Evolutionary conservation across 53 echinoderm and acorn worm genomes (phyloP).

Genomic region (Holothuria leucospilota): DNA sequence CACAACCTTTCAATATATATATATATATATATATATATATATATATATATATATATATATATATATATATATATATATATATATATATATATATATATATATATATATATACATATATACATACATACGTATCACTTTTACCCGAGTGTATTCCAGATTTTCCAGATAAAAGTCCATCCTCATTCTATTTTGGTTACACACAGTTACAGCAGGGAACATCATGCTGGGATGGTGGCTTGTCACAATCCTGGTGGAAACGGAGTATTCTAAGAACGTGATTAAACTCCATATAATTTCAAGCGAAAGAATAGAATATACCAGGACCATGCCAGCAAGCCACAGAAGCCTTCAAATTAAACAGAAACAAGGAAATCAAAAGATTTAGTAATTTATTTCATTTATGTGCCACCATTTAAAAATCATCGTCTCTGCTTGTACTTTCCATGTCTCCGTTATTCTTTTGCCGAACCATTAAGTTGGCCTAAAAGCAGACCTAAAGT

Average conservation of each 20-base stretch:
- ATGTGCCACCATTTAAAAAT: background rate
- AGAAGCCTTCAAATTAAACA: background rate
- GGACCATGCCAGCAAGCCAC: too few relatives aligned
- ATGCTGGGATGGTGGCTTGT: background rate
- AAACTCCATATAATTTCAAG: background rate
- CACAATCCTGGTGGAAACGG: background rate
- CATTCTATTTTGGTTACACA: slow-evolving; percentile 66
- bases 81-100: too few relatives aligned
- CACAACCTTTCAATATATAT: too few relatives aligned
- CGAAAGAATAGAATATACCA: background rate
- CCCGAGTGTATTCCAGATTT: too few relatives aligned
- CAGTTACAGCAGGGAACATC: slow-evolving; percentile 66
- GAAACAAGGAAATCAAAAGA: background rate
- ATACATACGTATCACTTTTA: too few relatives aligned
- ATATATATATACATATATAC: too few relatives aligned
- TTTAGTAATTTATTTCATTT: background rate
- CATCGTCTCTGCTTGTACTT: background rate
- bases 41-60: too few relatives aligned
- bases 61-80: too few relatives aligned
- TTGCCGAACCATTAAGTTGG: background rate
- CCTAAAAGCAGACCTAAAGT: background rate
- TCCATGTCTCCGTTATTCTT: background rate
- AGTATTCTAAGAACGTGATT: background rate
- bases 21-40: too few relatives aligned
- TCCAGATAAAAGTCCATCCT: too few relatives aligned